Percentiles rank a stretch among this genome's conserved stretches.
phyloP scores from a whole-genome alignment of 2,797 vertebrate genomes.

The Cirrhinus molitorella region DNA sequence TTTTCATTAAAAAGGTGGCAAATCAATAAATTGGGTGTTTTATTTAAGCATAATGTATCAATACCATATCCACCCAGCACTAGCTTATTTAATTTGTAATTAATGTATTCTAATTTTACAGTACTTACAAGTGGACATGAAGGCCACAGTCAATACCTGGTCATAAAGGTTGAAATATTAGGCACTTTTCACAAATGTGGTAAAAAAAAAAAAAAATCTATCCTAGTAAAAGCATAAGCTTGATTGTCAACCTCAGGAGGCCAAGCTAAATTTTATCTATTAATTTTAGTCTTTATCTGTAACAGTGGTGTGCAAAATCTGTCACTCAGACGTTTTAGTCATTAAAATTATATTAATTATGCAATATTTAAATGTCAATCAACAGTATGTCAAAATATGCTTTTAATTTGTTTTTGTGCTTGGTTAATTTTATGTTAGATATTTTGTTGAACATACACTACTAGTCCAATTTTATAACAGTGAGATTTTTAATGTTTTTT shows the following conservation, averaged over 20 bases:
- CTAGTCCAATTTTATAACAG: no score
- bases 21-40: slow-evolving; percentile 48
- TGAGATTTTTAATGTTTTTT: no score
- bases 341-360: no score
- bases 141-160: not conserved
- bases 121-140: not conserved
- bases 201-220: no score
- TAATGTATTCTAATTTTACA: not conserved
- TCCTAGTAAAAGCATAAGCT: not conserved
- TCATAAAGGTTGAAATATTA: not conserved
- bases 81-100: slow-evolving; percentile 17
- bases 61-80: not conserved
- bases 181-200: not conserved
- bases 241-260: not conserved
- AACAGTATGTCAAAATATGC: not conserved
- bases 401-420: not conserved
- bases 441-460: not conserved
- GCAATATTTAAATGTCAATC: not conserved
- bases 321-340: not conserved
- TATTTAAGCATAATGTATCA: slow-evolving; percentile 14
- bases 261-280: not conserved
- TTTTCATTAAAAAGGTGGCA: slow-evolving; percentile 30
- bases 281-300: not conserved
- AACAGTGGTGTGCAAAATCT: not conserved
- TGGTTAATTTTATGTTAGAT: not conserved